phyloP scores from a whole-genome alignment of 1,140 invertebrate species.

The Eubasilissa regina region DNA sequence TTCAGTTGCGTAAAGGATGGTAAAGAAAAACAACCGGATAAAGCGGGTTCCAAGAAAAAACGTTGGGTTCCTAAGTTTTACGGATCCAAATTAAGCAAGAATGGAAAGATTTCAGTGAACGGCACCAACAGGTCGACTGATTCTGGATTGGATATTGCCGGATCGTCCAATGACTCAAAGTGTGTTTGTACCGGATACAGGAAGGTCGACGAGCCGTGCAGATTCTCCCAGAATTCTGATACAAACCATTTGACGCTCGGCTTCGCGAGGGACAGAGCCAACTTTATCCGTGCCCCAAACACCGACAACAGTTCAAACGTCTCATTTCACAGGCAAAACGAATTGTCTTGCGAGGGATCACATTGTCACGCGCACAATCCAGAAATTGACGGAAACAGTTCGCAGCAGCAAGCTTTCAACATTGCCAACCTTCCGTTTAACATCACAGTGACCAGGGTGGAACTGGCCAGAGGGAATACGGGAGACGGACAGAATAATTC shows the following conservation, averaged over 20 bases:
- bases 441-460: constrained; percentile 50
- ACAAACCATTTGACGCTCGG: constrained; percentile 16
- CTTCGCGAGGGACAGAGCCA: constrained; percentile 41
- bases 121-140: constrained; percentile 22
- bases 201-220: constrained; percentile 62
- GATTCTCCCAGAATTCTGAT: background rate
- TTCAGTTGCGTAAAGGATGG: constrained; percentile 4
- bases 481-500: background rate
- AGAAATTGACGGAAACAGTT: background rate
- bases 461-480: constrained; percentile 11
- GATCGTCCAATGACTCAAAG: constrained; percentile 55
- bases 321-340: background rate
- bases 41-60: constrained; percentile 46
- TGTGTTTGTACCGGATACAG: constrained; percentile 70
- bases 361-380: background rate
- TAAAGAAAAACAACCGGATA: constrained; percentile 19
- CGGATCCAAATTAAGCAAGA: constrained; percentile 40
- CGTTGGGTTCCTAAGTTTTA: constrained; percentile 48
- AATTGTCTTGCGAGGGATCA: constrained; percentile 5
- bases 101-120: constrained; percentile 21
- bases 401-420: constrained; percentile 20
- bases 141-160: constrained; percentile 43
- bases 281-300: constrained; percentile 10
- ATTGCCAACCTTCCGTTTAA: constrained; percentile 47
- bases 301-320: constrained; percentile 16